phyloP scores from a whole-genome alignment of 1,140 invertebrate species.

The Chionoecetes opilio region DNA sequence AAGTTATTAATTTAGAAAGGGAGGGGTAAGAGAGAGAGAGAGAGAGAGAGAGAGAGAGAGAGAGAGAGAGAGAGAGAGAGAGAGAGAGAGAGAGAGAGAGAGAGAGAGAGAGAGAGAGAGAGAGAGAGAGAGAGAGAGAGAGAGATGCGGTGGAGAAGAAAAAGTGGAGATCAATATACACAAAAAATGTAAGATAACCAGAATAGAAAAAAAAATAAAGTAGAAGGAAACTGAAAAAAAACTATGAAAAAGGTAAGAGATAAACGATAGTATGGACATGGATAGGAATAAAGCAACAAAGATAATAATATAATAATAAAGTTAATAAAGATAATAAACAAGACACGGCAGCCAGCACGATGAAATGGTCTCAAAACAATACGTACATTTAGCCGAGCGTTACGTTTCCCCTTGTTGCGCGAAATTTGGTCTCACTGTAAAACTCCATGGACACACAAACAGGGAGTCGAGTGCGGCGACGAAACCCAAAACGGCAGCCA shows the following conservation, averaged over 20 bases:
- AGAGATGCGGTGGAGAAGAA: neutral
- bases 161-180: too few relatives aligned
- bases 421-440: neutral
- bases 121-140: slow-evolving; percentile 66
- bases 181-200: too few relatives aligned
- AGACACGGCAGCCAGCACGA: neutral
- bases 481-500: too few relatives aligned
- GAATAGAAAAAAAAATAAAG: neutral
- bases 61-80: neutral
- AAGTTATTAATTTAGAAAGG: slow-evolving; percentile 41
- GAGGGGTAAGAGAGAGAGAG: neutral
- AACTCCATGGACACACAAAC: neutral
- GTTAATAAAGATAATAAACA: neutral
- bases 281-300: neutral
- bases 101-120: slow-evolving; percentile 64
- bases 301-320: neutral
- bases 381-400: neutral
- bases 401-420: neutral
- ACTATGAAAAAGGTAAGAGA: neutral
- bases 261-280: neutral
- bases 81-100: neutral
- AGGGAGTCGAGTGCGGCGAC: neutral
- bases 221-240: neutral
- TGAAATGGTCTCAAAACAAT: neutral
- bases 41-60: neutral